Conservation (phyloP, 2,888 invertebrate species). For the Idaea straminata region DNA sequence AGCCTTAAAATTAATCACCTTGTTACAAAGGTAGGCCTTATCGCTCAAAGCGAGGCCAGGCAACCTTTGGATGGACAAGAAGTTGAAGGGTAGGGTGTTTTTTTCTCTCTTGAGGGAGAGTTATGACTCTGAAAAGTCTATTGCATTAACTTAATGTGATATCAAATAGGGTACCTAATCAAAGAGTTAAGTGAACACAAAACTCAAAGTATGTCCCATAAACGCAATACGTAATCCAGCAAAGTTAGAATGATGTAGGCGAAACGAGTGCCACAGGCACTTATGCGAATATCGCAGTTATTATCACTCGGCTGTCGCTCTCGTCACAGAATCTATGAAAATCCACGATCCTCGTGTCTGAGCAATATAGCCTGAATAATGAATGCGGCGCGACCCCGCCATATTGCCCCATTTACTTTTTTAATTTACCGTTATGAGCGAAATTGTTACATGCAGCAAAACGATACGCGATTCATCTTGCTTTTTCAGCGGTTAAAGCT, state of each 20-base stretch:
- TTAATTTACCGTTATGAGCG: conserved; percentile 58
- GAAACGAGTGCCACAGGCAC: conserved; percentile 24
- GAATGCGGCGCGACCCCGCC: conserved; percentile 48
- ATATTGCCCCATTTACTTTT: conserved; percentile 60
- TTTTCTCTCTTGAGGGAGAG: too few species aligned
- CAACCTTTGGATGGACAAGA: too few species aligned
- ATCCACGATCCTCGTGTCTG: conserved; percentile 45
- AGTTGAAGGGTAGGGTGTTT: too few species aligned
- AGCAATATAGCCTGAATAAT: conserved; percentile 59
- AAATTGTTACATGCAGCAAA: conserved; percentile 27
- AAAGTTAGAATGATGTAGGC: conserved; percentile 24
- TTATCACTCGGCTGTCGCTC: conserved; percentile 28
- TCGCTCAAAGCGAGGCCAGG: too few species aligned
- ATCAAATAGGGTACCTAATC: neutral
- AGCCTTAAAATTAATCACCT: too few species aligned
- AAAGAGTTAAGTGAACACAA: neutral
- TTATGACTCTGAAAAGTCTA: too few species aligned
- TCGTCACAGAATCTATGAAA: conserved; percentile 47
- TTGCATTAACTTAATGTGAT: too few species aligned
- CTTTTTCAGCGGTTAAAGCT: conserved; percentile 7
- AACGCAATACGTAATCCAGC: conserved; percentile 27
- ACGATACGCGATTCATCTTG: conserved; percentile 25
- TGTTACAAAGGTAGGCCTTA: too few species aligned
- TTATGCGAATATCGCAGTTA: conserved; percentile 32
- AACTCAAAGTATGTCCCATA: conserved; percentile 4